These are phyloP conservation scores for Pterophyllum scalare DNA, from an alignment of 2,113 vertebrate species.

Conservation along the genomic window DNA sequence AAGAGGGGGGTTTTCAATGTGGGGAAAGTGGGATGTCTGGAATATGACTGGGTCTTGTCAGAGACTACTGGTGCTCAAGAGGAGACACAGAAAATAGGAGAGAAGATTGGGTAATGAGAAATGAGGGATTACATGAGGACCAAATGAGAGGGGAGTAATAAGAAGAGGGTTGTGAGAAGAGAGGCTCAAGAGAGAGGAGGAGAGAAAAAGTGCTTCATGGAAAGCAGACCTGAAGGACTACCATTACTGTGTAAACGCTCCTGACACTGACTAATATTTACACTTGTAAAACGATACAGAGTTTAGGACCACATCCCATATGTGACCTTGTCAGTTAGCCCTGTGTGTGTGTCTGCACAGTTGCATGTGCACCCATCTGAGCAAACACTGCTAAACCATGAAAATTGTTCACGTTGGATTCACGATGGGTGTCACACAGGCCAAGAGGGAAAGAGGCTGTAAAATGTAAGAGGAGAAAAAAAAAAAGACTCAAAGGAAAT, in stretches of 20 bases:
- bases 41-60: slow-evolving; percentile 57
- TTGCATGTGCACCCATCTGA: slow-evolving; percentile 31
- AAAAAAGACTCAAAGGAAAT: not conserved
- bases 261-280: slow-evolving; percentile 73
- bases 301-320: slow-evolving; percentile 65
- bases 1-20: slow-evolving; percentile 44
- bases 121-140: slow-evolving; percentile 58
- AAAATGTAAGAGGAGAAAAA: not conserved
- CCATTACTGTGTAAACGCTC: slow-evolving; percentile 61
- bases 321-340: slow-evolving; percentile 68
- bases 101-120: slow-evolving; percentile 68
- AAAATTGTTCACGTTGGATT: slow-evolving; percentile 48
- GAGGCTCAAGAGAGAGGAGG: slow-evolving; percentile 24
- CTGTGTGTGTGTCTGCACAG: slow-evolving; percentile 12
- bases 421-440: slow-evolving; percentile 60
- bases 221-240: slow-evolving; percentile 52
- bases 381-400: slow-evolving; percentile 50
- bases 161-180: slow-evolving; percentile 31
- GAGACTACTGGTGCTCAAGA: slow-evolving; percentile 42
- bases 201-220: slow-evolving; percentile 43
- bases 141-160: slow-evolving; percentile 48
- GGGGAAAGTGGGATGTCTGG: slow-evolving; percentile 43
- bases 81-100: slow-evolving; percentile 48
- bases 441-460: slow-evolving; percentile 4
- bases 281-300: slow-evolving; percentile 67